These are phyloP conservation scores for Azemiops feae DNA, from an alignment of 2,113 vertebrate genomes.

Conservation along the genomic window DNA sequence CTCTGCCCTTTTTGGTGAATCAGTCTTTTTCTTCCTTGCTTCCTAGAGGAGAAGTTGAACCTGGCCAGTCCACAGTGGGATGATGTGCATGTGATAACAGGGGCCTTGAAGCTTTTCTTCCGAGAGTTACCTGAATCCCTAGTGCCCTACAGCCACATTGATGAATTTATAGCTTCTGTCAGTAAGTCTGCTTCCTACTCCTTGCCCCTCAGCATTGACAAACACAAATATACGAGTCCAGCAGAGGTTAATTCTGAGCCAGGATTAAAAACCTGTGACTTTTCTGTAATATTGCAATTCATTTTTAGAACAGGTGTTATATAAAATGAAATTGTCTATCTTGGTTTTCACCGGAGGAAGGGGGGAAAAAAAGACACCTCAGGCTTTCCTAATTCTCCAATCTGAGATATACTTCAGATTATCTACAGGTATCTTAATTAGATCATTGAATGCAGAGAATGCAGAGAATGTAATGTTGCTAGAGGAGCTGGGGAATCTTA, in stretches of 20 bases:
- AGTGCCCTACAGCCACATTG: constrained; percentile 75
- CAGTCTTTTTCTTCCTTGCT: neutral
- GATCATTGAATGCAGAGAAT: neutral
- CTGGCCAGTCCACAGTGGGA: constrained; percentile 86
- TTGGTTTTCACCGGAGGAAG: neutral
- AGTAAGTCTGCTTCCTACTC: constrained; percentile 70
- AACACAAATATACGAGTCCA: neutral
- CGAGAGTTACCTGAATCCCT: constrained; percentile 89
- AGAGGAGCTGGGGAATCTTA: neutral
- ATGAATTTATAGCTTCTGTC: constrained; percentile 74
- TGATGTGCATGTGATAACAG: constrained; percentile 87
- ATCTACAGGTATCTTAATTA: neutral
- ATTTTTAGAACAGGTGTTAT: neutral
- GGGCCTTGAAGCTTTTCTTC: constrained; percentile 91
- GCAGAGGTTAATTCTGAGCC: neutral
- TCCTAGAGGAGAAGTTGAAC: constrained; percentile 83
- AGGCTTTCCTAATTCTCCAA: neutral
- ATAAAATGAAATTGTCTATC: neutral
- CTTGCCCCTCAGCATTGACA: neutral
- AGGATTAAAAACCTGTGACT: neutral
- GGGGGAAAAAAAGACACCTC: too few species aligned
- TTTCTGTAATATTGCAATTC: neutral
- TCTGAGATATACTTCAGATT: neutral
- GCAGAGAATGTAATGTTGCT: neutral
- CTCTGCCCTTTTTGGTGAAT: neutral